Conservation (phyloP, 2,888 invertebrate genomes). For the Lordiphosa fenestrarum region DNA sequence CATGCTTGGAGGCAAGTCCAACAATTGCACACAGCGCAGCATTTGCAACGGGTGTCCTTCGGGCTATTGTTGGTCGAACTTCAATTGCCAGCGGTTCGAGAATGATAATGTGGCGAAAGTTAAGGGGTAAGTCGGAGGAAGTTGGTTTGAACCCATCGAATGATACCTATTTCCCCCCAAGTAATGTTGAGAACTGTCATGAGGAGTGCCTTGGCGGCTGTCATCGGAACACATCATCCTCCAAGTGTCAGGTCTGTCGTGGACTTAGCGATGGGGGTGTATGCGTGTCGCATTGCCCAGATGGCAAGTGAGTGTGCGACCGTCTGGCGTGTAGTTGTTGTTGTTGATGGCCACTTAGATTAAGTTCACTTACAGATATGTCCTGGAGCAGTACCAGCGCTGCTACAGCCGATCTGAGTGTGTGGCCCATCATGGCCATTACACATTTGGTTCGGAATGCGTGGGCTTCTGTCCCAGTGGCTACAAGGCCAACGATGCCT, state of each 20-base stretch:
- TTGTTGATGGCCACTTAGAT: slow-evolving; percentile 24
- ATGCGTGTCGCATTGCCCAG: slow-evolving; percentile 85
- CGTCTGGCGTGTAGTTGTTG: background rate
- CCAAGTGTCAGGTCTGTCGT: slow-evolving; percentile 86
- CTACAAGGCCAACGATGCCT: slow-evolving; percentile 30
- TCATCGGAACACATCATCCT: slow-evolving; percentile 72
- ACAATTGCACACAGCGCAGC: slow-evolving; percentile 44
- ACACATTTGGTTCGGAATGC: slow-evolving; percentile 43
- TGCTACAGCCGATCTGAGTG: slow-evolving; percentile 89
- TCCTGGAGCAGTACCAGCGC: slow-evolving; percentile 77
- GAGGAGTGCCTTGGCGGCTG: slow-evolving; percentile 91
- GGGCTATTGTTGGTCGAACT: slow-evolving; percentile 77
- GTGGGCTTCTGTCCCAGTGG: slow-evolving; percentile 64
- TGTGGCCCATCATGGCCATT: slow-evolving; percentile 62
- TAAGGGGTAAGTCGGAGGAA: slow-evolving; percentile 49
- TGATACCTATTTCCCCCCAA: background rate
- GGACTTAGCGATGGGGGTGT: slow-evolving; percentile 82
- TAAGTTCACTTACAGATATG: slow-evolving; percentile 49
- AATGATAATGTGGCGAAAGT: slow-evolving; percentile 68
- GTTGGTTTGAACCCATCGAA: background rate
- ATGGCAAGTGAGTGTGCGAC: slow-evolving; percentile 82
- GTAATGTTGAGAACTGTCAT: slow-evolving; percentile 82
- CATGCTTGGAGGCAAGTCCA: slow-evolving; percentile 31
- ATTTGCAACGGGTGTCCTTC: slow-evolving; percentile 70
- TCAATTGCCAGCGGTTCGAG: slow-evolving; percentile 75